phyloP scores from a whole-genome alignment of 2,113 vertebrate species.

The Cryptomyrus ogoouensis region DNA sequence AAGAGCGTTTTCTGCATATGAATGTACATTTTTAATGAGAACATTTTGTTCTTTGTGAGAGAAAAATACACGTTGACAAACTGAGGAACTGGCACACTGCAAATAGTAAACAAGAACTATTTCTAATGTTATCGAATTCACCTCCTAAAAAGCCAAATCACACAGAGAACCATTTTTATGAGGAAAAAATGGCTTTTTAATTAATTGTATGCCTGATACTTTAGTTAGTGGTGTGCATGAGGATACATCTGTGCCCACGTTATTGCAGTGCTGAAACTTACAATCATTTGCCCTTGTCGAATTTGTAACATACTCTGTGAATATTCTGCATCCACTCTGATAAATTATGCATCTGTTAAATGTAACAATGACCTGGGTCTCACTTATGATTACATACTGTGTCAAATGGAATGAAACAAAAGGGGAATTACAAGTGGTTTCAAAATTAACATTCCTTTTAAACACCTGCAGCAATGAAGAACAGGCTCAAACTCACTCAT shows the following conservation, averaged over 20 bases:
- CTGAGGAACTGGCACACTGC: constrained; percentile 29
- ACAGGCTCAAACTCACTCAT: constrained; percentile 47
- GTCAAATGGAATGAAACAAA: constrained; percentile 27
- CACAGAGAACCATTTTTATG: constrained; percentile 23
- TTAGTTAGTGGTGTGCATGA: not conserved
- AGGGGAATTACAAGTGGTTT: constrained; percentile 39
- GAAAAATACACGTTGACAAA: constrained; percentile 30
- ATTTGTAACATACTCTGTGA: constrained; percentile 25
- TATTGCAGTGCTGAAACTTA: not conserved
- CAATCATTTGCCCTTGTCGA: constrained; percentile 15
- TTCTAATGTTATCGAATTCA: not conserved
- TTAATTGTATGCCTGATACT: not conserved
- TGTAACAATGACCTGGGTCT: constrained; percentile 31
- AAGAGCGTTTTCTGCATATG: constrained; percentile 40
- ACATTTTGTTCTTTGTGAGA: constrained; percentile 12
- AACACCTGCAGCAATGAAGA: constrained; percentile 41
- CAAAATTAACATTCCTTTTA: constrained; percentile 51
- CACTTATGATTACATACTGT: constrained; percentile 42
- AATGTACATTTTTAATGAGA: constrained; percentile 58
- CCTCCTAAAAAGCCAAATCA: not conserved
- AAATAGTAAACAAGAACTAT: not conserved
- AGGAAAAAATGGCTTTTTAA: constrained; percentile 22
- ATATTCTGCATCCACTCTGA: constrained; percentile 27
- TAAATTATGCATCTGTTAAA: constrained; percentile 37
- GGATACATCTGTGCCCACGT: not conserved